phyloP scores from a whole-genome alignment of 2,113 vertebrate species.

The Anser brachyrhynchus region DNA sequence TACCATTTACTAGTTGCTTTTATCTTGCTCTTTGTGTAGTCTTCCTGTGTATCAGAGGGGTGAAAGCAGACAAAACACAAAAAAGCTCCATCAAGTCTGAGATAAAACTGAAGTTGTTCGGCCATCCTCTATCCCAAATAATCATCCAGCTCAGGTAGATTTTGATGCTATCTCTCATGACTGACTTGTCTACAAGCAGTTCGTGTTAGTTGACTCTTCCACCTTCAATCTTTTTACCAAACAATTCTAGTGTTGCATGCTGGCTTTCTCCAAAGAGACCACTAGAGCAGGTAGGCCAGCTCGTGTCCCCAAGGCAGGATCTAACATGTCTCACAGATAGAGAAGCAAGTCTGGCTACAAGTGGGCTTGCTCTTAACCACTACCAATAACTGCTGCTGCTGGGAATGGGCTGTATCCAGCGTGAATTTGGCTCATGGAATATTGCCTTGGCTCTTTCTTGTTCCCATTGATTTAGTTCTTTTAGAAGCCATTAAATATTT shows the following conservation, averaged over 20 bases:
- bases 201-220: background rate
- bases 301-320: background rate
- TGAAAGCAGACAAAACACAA: background rate
- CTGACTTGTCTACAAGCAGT: background rate
- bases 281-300: background rate
- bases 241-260: background rate
- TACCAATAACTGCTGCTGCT: background rate
- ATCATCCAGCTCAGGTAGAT: background rate
- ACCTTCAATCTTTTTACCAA: accelerated
- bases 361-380: background rate
- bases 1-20: background rate
- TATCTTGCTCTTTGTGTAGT: background rate
- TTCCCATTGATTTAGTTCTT: background rate
- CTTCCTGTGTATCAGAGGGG: background rate
- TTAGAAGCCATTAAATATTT: background rate
- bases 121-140: background rate
- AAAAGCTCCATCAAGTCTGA: background rate
- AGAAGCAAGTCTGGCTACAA: background rate
- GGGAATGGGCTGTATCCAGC: background rate
- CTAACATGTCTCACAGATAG: accelerated
- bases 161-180: background rate
- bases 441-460: background rate
- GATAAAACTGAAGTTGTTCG: background rate
- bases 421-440: background rate
- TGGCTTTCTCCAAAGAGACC: background rate